phyloP scores from a whole-genome alignment of 1,140 invertebrate genomes.

The Drosophila kurseongensis region DNA sequence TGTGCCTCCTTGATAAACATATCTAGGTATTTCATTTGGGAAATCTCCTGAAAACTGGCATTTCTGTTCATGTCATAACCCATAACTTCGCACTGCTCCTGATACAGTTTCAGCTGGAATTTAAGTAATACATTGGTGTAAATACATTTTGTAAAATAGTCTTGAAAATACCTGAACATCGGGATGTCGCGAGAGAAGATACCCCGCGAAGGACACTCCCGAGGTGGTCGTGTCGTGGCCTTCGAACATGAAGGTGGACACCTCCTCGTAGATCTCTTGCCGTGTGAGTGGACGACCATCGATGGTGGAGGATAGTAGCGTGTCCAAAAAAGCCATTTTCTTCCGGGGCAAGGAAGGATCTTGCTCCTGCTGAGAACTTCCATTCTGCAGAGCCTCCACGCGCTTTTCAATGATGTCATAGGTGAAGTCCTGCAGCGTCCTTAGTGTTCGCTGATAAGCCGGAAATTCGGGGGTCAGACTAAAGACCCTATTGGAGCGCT shows the following conservation, averaged over 20 bases:
- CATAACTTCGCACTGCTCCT: slow-evolving; percentile 85
- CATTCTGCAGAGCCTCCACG: slow-evolving; percentile 37
- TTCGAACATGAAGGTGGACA: slow-evolving; percentile 91
- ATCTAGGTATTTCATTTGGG: slow-evolving; percentile 89
- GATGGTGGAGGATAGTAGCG: slow-evolving; percentile 79
- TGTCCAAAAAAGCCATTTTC: slow-evolving; percentile 76
- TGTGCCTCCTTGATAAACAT: slow-evolving; percentile 88
- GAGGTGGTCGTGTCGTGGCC: slow-evolving; percentile 85
- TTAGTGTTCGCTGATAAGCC: slow-evolving; percentile 41
- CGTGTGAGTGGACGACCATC: slow-evolving; percentile 87
- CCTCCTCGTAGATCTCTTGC: slow-evolving; percentile 89
- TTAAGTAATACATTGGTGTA: neutral
- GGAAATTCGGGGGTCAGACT: slow-evolving; percentile 49
- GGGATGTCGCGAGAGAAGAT: slow-evolving; percentile 74
- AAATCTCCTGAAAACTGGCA: slow-evolving; percentile 86
- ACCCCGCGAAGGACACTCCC: slow-evolving; percentile 77
- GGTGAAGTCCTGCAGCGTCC: slow-evolving; percentile 70
- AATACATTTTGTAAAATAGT: neutral
- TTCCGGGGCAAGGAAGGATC: slow-evolving; percentile 42
- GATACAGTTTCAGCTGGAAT: slow-evolving; percentile 84
- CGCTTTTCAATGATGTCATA: slow-evolving; percentile 75
- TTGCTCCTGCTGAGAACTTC: neutral
- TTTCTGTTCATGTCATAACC: slow-evolving; percentile 84
- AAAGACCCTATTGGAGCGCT: slow-evolving; percentile 42
- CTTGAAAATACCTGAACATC: slow-evolving; percentile 69